Conservation (phyloP, 2,797 vertebrate species). For the Poeciliopsis infans region DNA sequence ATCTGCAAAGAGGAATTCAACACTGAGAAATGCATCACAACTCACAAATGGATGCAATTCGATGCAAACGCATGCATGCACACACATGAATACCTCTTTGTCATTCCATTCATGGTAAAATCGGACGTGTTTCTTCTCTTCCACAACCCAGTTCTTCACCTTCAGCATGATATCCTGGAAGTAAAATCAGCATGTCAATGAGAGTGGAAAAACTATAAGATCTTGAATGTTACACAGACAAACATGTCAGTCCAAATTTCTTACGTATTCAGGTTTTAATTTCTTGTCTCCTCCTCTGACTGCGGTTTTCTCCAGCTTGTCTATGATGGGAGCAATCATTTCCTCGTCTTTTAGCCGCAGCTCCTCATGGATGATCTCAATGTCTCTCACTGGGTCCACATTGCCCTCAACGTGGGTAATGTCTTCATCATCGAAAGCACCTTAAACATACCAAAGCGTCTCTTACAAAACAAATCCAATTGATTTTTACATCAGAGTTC, state of each 20-base stretch:
- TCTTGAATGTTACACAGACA: not conserved
- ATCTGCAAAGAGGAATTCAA: conserved; percentile 81
- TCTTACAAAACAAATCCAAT: not conserved
- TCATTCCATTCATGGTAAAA: conserved; percentile 98
- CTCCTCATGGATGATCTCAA: conserved; percentile 89
- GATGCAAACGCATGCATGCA: not conserved
- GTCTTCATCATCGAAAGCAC: conserved; percentile 98
- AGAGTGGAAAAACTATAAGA: not conserved
- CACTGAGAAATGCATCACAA: not conserved
- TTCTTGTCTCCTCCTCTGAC: conserved; percentile 97
- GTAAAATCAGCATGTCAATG: conserved; percentile 36
- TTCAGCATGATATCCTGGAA: conserved; percentile 96
- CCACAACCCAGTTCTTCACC: conserved; percentile 93
- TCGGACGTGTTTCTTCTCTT: conserved; percentile 95
- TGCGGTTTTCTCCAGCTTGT: conserved; percentile 97
- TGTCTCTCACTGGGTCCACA: conserved; percentile 91
- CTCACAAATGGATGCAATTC: not conserved
- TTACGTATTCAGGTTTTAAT: conserved; percentile 98
- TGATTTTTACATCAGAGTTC: not conserved
- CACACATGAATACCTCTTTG: conserved; percentile 88
- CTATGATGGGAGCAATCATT: conserved; percentile 88
- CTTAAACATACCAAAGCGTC: conserved; percentile 66
- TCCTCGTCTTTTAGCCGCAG: conserved; percentile 97
- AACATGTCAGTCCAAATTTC: conserved; percentile 51
- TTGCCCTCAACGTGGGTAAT: conserved; percentile 97